A percentile compares a stretch with the other conserved stretches of the same genome.
These are phyloP conservation scores for Polymixis flavicincta DNA, from an alignment of 2,888 invertebrate genomes.

Conservation along the genomic window DNA sequence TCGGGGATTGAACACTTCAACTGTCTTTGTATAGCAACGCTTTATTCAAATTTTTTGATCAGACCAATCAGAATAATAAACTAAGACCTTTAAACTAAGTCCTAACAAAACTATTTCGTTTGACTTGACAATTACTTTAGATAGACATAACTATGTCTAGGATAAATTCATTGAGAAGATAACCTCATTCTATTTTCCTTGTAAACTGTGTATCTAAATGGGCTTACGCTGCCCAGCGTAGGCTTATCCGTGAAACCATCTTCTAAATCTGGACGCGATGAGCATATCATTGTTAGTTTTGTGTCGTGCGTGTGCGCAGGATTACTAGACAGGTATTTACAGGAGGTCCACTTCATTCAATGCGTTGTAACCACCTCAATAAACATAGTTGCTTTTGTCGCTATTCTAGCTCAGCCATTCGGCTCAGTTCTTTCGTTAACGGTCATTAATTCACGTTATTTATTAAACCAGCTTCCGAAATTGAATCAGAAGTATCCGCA, in stretches of 20 bases:
- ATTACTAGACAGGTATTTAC: slow-evolving; percentile 24
- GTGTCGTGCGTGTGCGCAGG: slow-evolving; percentile 66
- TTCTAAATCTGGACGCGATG: slow-evolving; percentile 61
- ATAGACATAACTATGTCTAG: slow-evolving; percentile 31
- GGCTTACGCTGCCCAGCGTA: slow-evolving; percentile 43
- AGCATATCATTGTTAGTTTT: slow-evolving; percentile 61
- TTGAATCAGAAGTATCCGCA: background rate
- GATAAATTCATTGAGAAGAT: slow-evolving; percentile 38
- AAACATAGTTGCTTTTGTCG: background rate
- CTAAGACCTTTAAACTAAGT: background rate
- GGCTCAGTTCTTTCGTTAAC: background rate
- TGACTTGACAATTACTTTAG: background rate
- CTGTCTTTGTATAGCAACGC: slow-evolving; percentile 5
- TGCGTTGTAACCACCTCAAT: background rate
- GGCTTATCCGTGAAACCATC: slow-evolving; percentile 61
- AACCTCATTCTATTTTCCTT: slow-evolving; percentile 44
- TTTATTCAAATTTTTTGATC: slow-evolving; percentile 1
- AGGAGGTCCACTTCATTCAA: slow-evolving; percentile 42
- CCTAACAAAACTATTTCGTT: background rate
- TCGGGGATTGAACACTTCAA: background rate
- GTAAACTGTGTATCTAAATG: slow-evolving; percentile 53
- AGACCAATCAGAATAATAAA: background rate
- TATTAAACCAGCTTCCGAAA: background rate
- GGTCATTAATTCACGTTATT: background rate
- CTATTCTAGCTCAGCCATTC: background rate